Evolutionary conservation across 2,797 vertebrate species (phyloP).

Genomic region (Sebastes minor): DNA sequence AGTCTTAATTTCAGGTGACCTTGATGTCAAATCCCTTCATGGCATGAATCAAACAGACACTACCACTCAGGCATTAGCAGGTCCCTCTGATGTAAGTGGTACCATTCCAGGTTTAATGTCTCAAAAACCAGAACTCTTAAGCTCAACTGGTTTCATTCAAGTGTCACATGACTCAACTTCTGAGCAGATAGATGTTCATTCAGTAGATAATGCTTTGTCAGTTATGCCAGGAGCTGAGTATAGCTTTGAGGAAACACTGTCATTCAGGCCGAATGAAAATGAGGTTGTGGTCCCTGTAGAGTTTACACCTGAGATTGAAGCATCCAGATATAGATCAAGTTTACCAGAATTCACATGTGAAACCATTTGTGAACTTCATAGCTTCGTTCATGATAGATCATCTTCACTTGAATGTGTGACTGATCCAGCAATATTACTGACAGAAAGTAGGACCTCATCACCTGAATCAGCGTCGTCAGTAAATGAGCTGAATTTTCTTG

Average conservation of each 20-base stretch:
- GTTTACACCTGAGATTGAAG: background rate
- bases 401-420: conserved; percentile 49
- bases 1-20: conserved; percentile 10
- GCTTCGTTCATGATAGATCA: conserved; percentile 33
- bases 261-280: background rate
- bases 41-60: background rate
- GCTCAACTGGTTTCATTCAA: conserved; percentile 33
- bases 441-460: conserved; percentile 64
- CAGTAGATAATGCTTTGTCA: conserved; percentile 14
- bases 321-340: background rate
- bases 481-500: conserved; percentile 61
- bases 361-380: background rate
- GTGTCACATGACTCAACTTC: conserved; percentile 63
- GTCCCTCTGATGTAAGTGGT: conserved; percentile 1
- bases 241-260: conserved; percentile 20
- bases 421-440: conserved; percentile 24
- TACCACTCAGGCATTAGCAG: conserved; percentile 16
- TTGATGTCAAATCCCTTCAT: conserved; percentile 12
- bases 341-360: conserved; percentile 34
- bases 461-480: conserved; percentile 63
- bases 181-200: conserved; percentile 10
- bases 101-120: conserved; percentile 12
- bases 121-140: conserved; percentile 4
- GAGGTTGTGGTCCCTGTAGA: background rate
- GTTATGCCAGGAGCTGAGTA: background rate